Base-by-base conservation (phyloP, 1,140 invertebrate species). In the Coptotermes formosanus region DNA sequence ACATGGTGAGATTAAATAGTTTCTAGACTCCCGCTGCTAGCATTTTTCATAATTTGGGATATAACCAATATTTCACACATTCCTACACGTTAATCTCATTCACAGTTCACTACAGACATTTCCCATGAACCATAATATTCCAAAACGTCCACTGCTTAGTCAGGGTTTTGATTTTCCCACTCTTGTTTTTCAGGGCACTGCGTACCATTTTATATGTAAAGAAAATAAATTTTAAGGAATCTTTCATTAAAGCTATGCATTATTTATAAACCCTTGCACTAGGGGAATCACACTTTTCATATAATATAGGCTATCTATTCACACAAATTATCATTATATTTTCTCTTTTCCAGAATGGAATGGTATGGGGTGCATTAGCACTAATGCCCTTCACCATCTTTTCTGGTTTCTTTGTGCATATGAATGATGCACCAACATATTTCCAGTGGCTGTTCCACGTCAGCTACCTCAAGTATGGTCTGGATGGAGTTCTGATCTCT, bases 311-410 rank as follows among this genome's bases (percentile, higher is more conserved):
- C 38, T 38, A 14, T 38, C 59, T 32, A 21, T n/a, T 64, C 86
- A 87, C 69, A 30, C 64, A 75, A 30, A 75, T 30, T 16, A 55
- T 21, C 3, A 86, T 84, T 87, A 83, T 43, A 1, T 55, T 85
- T 86, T 87, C 86, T 88, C 87, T 85, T 87, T 91, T 94, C 85
- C 91, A 96, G 95, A 92, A 95, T 88, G 95, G 94, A 14, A 96
- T 97, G 1, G 95, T 98, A 88, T 93, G 98, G 89, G 97, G 97
- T 38, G 97, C 97, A 43, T 91, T 95, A 14, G 94, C 94, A 82
- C 95, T 97, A 86, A 95, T 96, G 90, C 97, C 96, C 1, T 97
- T 98, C 89, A 93, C 97, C 16, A 93, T 98, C 87, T 98, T 97
- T 89, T 96, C 95, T 82, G 97, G 97, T 30, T 98, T 98, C 91